Evolutionary conservation across 2,113 vertebrate species (phyloP), one percentile per base, ranked within the genome.

Genomic region (Cepphus grylle): DNA sequence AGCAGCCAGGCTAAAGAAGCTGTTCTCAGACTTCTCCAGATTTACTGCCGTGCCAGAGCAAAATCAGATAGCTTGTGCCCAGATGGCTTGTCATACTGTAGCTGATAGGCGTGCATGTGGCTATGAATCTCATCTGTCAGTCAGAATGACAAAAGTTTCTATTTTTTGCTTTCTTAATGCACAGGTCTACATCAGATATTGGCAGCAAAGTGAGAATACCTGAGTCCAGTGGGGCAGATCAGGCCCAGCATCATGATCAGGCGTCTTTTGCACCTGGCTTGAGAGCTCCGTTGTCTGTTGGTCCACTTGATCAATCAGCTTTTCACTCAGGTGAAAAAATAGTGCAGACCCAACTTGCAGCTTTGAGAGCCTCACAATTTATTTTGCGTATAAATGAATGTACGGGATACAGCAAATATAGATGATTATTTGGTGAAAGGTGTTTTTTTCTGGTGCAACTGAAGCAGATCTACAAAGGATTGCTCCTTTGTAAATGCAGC

Each of bases 121-220:
- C 67, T 88, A 5, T 43, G 47, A 71, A 74, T 63, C 22, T 59
- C 23, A 30, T 40, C 29, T 62, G 38, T 80, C 29, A 47, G 32
- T 73, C 47, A 94, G 63, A 88, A 80, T 58, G 70, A 80, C 49
- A 30, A 50, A 89, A 90, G 32, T 69, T 72, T 89, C 40, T 29
- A 6, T 30, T 45, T 50, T 50, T 52, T 65, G 29, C 26, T 88
- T 79, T 83, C 73, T 59, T 76, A 73, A 91, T 16, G 1, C 61
- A 81, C 97, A 99, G 99, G 97, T 99, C 99, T 87, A 99, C 99
- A 16, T 99, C 99, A 56, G 99, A 99, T 97, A 98, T 99, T 77
- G 99, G 99, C 94, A 99, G 99, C 96, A 99, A 99, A 97, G 98
- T 98, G 91, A 98, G 98, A 95, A 97, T 98, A 96, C 98, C 98